phyloP scores from a whole-genome alignment of 23 tunicate species.

The Styela plicata region DNA sequence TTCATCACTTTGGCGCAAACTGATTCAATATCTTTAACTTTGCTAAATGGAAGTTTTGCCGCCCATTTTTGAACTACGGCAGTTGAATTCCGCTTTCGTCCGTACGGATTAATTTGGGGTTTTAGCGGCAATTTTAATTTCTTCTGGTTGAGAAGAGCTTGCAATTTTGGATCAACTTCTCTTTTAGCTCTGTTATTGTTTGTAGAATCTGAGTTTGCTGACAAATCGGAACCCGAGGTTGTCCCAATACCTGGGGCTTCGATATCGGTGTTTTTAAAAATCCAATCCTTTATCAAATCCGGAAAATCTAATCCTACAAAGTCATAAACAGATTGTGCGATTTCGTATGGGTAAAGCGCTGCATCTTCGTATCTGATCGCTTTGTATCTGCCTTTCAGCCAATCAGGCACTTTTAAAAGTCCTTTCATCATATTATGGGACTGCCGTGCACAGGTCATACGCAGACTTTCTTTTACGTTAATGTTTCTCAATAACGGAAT shows the following conservation, averaged over 20 bases:
- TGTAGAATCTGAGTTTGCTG: too few species aligned
- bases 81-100: conserved; percentile 38
- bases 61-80: conserved; percentile 52
- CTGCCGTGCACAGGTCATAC: conserved; percentile 45
- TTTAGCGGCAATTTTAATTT: background rate
- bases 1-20: conserved; percentile 56
- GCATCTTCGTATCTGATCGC: conserved; percentile 78
- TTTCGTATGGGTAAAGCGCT: conserved; percentile 42
- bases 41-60: conserved; percentile 20
- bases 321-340: conserved; percentile 46
- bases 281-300: conserved; percentile 44
- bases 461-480: conserved; percentile 17
- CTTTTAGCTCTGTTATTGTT: background rate
- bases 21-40: conserved; percentile 24
- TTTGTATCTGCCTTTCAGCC: conserved; percentile 62
- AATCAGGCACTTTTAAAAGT: conserved; percentile 30
- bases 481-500: conserved; percentile 19
- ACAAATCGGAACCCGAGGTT: too few species aligned
- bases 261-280: conserved; percentile 41
- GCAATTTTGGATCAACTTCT: background rate
- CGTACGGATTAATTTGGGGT: background rate
- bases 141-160: background rate
- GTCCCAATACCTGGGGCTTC: background rate
- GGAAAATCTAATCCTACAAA: conserved; percentile 54
- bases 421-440: conserved; percentile 31